Evolutionary conservation across 2,113 vertebrate genomes (phyloP), one percentile per base, ranked within the genome.

Genomic region (Sceloporus tristichus): DNA sequence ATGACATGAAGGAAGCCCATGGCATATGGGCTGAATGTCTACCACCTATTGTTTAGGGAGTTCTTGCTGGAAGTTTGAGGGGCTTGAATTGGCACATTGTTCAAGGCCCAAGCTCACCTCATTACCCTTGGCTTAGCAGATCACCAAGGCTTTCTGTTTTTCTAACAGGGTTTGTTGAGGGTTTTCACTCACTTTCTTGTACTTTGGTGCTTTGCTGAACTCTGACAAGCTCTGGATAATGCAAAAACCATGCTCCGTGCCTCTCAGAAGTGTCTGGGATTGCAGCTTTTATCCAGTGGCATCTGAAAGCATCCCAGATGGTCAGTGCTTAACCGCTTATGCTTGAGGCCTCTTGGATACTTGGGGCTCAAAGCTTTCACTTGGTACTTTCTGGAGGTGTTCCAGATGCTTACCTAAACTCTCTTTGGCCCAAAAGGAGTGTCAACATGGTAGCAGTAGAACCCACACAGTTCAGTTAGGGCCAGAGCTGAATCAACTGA

Each of bases 1-100:
- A n/a, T 54, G 86, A 95, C 92, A 89, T 93, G 92, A 95, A 94
- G 79, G 85, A 91, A 34, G 9, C 29, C 34, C 23, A 19, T 66
- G 62, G 86, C 87, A 90, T 77, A 1, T 4, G 84, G 93, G 79
- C 53, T 27, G 84, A 9, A 79, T 19, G 90, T 86, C 81, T 54
- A 81, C 87, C 40, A 10, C 40, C 34, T 25, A 6, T 34, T 70
- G 91, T 1, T 25, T 29, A 0, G 21, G 3, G 25, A 77, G 54
- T 1, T 23, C 34, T 42, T 19, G 34, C 80, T 34, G 21, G 82
- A 54, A 2, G 54, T n/a, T 48, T 54, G 7, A 34, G 70, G 29
- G 2, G 73, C 59, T 38, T 19, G 86, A 21, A 11, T 62, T 62
- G 13, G 59, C 59, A 62, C 18, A 4, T 16, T 70, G 77, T 85